Percentiles rank a stretch among this genome's conserved stretches.
Evolutionary conservation across 2,797 vertebrate genomes (phyloP).

Genomic region (Bradypodion ventrale): DNA sequence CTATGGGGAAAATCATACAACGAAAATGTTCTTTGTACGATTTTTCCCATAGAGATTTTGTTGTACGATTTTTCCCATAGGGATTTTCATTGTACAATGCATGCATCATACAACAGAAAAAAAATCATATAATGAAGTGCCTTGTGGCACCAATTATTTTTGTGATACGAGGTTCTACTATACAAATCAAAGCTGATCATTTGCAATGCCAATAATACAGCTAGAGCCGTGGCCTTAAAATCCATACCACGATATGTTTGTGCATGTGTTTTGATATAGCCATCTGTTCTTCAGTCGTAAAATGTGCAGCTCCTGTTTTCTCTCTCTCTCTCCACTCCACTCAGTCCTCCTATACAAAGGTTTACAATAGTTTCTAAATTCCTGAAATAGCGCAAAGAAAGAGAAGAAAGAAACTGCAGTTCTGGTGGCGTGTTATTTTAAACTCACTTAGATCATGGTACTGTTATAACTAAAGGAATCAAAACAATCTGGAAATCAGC

Average conservation of each 20-base stretch:
- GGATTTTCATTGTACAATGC: no score
- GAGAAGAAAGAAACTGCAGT: neutral
- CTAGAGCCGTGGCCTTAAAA: neutral
- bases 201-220: neutral
- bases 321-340: neutral
- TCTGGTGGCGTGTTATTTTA: neutral
- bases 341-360: neutral
- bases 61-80: no score
- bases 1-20: no score
- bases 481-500: neutral
- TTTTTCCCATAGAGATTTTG: no score
- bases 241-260: neutral
- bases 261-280: neutral
- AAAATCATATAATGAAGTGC: no score
- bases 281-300: neutral
- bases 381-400: neutral
- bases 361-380: neutral
- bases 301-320: neutral
- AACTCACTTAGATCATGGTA: neutral
- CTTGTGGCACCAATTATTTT: no score
- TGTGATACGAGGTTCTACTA: no score
- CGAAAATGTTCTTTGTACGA: no score
- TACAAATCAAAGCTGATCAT: no score
- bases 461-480: neutral
- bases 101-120: no score